phyloP scores from a whole-genome alignment of 35 echinoderm and acorn worm species.

The Stichopus chloronotus region DNA sequence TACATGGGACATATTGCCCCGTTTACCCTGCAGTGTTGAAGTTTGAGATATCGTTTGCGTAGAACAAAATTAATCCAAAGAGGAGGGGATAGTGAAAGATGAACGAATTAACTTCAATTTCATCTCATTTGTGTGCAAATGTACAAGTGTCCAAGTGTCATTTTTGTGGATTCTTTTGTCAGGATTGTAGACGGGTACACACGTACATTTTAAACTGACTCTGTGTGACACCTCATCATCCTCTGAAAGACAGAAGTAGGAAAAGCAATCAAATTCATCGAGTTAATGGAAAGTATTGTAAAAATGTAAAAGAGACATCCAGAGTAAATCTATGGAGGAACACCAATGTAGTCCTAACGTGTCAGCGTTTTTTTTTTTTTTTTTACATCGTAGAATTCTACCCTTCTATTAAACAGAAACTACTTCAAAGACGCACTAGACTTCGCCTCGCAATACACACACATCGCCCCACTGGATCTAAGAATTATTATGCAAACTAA shows the following conservation, averaged over 20 bases:
- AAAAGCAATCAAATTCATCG: constrained; percentile 29
- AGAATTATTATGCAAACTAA: constrained; percentile 57
- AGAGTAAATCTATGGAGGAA: constrained; percentile 56
- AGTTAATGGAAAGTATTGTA: neutral
- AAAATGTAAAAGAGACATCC: constrained; percentile 6
- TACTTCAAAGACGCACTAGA: constrained; percentile 51
- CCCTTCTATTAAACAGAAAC: constrained; percentile 44
- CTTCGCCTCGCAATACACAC: constrained; percentile 23
- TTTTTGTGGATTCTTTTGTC: too few species aligned
- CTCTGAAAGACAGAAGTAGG: constrained; percentile 24
- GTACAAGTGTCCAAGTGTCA: too few species aligned
- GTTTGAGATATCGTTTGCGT: too few species aligned
- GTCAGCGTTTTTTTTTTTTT: neutral
- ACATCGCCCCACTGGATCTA: neutral
- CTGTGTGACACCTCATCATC: constrained; percentile 16
- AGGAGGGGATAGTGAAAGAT: too few species aligned
- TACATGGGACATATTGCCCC: too few species aligned
- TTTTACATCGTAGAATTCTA: constrained; percentile 57
- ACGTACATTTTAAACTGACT: neutral
- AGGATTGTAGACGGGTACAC: too few species aligned
- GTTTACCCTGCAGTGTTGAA: too few species aligned
- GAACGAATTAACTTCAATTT: too few species aligned
- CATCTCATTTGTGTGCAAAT: too few species aligned
- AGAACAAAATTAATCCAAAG: too few species aligned
- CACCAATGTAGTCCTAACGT: constrained; percentile 33